A percentile compares a stretch with the other conserved stretches of the same genome.
These are phyloP conservation scores for Drosophila sulfurigaster DNA, from an alignment of 1,140 invertebrate genomes.

Conservation along the genomic window DNA sequence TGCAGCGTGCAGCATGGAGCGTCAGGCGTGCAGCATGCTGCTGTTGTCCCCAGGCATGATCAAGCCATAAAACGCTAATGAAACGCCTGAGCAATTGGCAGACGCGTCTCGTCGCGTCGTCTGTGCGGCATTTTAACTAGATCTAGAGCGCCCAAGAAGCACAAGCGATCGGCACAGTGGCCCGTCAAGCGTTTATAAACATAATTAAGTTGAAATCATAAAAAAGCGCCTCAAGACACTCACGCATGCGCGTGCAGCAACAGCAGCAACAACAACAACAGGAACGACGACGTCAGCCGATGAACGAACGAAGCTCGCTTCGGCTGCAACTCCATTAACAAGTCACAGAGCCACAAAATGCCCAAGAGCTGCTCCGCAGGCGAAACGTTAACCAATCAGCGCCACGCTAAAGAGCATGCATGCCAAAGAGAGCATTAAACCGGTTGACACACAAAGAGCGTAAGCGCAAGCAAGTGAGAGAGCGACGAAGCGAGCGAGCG, in stretches of 20 bases:
- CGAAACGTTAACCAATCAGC: slow-evolving; percentile 67
- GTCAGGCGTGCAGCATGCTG: background rate
- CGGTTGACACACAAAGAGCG: slow-evolving; percentile 58
- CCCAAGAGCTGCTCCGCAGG: slow-evolving; percentile 42
- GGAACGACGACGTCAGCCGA: slow-evolving; percentile 27
- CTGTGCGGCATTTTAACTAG: slow-evolving; percentile 57
- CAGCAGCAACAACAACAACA: slow-evolving; percentile 26
- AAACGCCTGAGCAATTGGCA: slow-evolving; percentile 42
- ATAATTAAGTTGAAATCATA: slow-evolving; percentile 83
- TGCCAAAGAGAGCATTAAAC: slow-evolving; percentile 58
- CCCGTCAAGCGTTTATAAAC: slow-evolving; percentile 62
- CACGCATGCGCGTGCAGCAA: slow-evolving; percentile 63
- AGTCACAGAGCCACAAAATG: slow-evolving; percentile 43
- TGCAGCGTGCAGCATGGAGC: slow-evolving; percentile 1
- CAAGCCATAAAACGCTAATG: slow-evolving; percentile 54
- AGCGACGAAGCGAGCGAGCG: slow-evolving; percentile 9
- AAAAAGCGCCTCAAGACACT: slow-evolving; percentile 63
- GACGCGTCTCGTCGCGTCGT: slow-evolving; percentile 24
- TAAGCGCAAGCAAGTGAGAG: slow-evolving; percentile 3
- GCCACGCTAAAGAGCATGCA: slow-evolving; percentile 59
- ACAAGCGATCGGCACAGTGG: slow-evolving; percentile 34
- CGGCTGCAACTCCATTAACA: slow-evolving; percentile 69
- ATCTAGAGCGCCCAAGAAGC: slow-evolving; percentile 50
- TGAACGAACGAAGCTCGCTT: slow-evolving; percentile 7
- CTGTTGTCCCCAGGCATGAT: slow-evolving; percentile 46